Base-by-base conservation (phyloP, 2,113 vertebrate species). In the Oncorhynchus nerka region DNA sequence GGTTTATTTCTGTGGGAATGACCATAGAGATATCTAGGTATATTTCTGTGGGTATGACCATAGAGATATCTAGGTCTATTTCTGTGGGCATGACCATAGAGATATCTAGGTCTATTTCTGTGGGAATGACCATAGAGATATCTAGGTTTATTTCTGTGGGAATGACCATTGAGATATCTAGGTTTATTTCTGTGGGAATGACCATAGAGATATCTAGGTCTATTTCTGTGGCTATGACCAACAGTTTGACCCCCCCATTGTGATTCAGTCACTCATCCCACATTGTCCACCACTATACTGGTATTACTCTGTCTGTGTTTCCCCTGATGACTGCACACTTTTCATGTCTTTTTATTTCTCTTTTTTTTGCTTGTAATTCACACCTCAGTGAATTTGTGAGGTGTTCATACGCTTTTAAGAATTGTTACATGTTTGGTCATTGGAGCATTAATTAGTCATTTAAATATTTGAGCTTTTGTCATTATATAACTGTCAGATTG, bases 261-360 rank as follows among this genome's bases (percentile, higher is more conserved):
- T 68, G 75, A 68, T 78, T 62, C 28, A 20, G 1, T 51, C 74
- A 69, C 66, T 85, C 75, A 76, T 86, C 83, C 81, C 75, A 39
- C 70, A 71, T 62, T 32, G 62, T 68, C 4, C 28, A 77, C 30
- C 76, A 75, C 80, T 82, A 77, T 34, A 76, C 30, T 75, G 73
- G 77, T 82, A 77, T 34, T 69, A 30, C 69, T 22, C 74, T 71
- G 34, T 39, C 7, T 66, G 16, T 74, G 34, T 66, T 26, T 9
- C 51, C 51, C 69, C 81, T 74, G 73, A 24, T 82, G 55, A 90
- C 84, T 89, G 79, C 84, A 82, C 89, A 90, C 84, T 85, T 92
- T 90, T 75, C 20, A 11, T 69, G 30, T 62, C 28, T 83, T 45
- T 45, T 55, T 72, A 11, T 74, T 74, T 45, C 67, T 67, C 13